These are phyloP conservation scores for Passerina amoena DNA, from an alignment of 2,113 vertebrate genomes.

Conservation along the genomic window DNA sequence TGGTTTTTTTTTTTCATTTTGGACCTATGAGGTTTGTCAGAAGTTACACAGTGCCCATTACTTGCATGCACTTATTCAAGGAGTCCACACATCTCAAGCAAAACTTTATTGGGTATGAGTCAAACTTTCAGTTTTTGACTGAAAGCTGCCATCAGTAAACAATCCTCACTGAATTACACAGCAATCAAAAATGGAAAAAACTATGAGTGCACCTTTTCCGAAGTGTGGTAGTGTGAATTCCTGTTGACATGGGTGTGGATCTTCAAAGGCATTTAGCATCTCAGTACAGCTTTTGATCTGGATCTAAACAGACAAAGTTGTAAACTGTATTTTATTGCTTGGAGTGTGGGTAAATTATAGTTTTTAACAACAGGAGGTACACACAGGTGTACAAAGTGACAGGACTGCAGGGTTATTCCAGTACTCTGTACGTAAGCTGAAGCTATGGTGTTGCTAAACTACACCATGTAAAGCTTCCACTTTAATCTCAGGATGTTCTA, in stretches of 20 bases:
- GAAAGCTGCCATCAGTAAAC: neutral
- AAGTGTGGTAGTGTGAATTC: neutral
- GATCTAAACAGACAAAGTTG: neutral
- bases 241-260: neutral
- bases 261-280: neutral
- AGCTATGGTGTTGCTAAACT: accelerated
- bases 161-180: neutral
- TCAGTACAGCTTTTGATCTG: neutral
- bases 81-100: neutral
- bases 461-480: neutral
- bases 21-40: neutral
- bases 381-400: neutral
- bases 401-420: neutral
- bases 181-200: neutral
- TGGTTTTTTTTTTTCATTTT: neutral
- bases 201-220: neutral
- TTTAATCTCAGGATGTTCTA: neutral
- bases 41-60: neutral
- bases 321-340: neutral
- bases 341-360: neutral
- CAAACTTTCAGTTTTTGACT: neutral
- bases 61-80: neutral
- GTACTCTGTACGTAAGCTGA: neutral
- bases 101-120: neutral
- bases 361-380: neutral